Evolutionary conservation across 2,113 vertebrate species (phyloP).

Genomic region (Phylloscopus trochilus): DNA sequence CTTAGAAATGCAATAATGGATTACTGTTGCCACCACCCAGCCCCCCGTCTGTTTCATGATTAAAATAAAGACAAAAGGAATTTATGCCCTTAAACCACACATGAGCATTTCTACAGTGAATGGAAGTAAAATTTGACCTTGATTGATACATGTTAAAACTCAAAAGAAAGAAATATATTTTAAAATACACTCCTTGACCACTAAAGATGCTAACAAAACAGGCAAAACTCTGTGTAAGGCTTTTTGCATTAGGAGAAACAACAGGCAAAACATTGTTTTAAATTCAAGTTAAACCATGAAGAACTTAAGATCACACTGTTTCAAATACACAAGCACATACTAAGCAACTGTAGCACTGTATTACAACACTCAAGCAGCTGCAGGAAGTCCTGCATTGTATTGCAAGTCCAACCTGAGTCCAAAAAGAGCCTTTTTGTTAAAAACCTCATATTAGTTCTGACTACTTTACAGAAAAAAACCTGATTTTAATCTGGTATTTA

Average conservation of each 20-base stretch:
- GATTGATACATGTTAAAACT: not conserved
- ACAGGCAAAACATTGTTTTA: not conserved
- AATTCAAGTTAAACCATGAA: not conserved
- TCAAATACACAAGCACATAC: not conserved
- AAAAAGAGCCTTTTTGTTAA: not conserved
- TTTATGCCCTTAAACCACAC: not conserved
- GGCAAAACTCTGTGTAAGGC: not conserved
- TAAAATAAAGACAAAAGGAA: conserved; percentile 7
- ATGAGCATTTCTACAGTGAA: not conserved
- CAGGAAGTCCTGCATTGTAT: not conserved
- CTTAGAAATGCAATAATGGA: not conserved
- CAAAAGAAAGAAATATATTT: not conserved
- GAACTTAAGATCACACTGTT: not conserved
- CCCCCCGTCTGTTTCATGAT: not conserved
- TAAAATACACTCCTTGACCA: not conserved
- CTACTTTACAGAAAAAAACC: not conserved
- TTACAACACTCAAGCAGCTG: not conserved
- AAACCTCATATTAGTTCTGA: not conserved
- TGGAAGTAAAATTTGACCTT: not conserved
- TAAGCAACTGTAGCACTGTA: not conserved
- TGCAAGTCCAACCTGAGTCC: not conserved
- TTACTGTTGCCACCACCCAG: not conserved
- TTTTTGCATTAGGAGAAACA: not conserved
- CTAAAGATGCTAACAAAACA: not conserved
- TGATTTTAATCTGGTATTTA: not conserved